Evolutionary conservation across 2,888 invertebrate genomes (phyloP).

Genomic region (Lissocephala sabroskyi): DNA sequence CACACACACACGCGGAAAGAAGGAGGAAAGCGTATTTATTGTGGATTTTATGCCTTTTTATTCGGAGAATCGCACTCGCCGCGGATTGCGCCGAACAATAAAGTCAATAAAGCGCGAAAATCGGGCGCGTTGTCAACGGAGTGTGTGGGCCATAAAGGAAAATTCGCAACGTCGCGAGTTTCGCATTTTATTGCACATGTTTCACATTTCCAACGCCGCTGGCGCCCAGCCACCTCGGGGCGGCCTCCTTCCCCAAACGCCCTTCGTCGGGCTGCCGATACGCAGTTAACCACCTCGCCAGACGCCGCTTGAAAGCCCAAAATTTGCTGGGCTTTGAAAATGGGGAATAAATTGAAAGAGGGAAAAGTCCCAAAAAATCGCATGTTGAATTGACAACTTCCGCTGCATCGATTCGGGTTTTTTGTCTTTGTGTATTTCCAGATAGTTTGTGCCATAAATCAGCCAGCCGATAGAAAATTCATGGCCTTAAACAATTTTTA

Average conservation of each 20-base stretch:
- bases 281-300: not conserved
- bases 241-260: no score
- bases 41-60: constrained; percentile 14
- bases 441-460: no score
- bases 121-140: constrained; percentile 41
- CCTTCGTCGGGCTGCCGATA: not conserved
- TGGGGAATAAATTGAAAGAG: constrained; percentile 2
- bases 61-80: not conserved
- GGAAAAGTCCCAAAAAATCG: constrained; percentile 12
- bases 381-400: constrained; percentile 13
- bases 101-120: constrained; percentile 51
- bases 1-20: no score
- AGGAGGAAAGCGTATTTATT: constrained; percentile 28
- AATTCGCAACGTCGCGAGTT: constrained; percentile 34
- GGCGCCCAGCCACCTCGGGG: no score
- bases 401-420: constrained; percentile 1
- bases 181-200: constrained; percentile 41
- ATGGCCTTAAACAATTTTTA: no score
- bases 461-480: no score
- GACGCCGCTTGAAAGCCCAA: constrained; percentile 29
- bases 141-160: constrained; percentile 47
- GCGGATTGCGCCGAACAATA: constrained; percentile 28
- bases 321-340: constrained; percentile 9
- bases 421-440: no score
- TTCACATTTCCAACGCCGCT: constrained; percentile 15